Percentiles rank a stretch among this genome's conserved stretches.
Conservation (phyloP, 2,888 invertebrate genomes). For the Agrilus cyanescens region DNA sequence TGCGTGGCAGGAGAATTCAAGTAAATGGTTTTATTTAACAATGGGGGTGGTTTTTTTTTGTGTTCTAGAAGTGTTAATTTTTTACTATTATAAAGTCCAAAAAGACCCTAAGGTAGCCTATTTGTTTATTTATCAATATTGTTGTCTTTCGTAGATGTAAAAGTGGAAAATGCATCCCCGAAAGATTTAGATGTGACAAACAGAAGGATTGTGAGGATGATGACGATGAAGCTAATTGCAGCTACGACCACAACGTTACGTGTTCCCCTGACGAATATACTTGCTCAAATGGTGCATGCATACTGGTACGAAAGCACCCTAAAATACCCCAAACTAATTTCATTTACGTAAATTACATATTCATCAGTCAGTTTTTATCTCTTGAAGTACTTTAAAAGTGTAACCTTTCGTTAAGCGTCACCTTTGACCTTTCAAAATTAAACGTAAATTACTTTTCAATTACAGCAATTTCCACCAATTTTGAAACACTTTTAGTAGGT, state of each 20-base stretch:
- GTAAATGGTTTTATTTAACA: conserved; percentile 40
- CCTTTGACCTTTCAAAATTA: too few species aligned
- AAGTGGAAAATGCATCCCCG: conserved; percentile 68
- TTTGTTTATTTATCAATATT: too few species aligned
- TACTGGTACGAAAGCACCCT: conserved; percentile 43
- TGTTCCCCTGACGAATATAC: conserved; percentile 64
- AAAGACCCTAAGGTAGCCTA: too few species aligned
- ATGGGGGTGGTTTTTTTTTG: neutral
- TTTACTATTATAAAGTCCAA: too few species aligned
- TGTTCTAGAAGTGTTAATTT: neutral
- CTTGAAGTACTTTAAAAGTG: neutral
- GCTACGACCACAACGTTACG: conserved; percentile 37
- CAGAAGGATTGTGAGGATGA: conserved; percentile 70
- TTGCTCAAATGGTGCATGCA: conserved; percentile 62
- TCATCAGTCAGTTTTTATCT: too few species aligned
- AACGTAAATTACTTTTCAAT: too few species aligned
- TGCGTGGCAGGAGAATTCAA: conserved; percentile 62
- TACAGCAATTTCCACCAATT: too few species aligned
- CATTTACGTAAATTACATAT: too few species aligned
- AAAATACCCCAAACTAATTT: neutral
- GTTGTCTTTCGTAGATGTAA: conserved; percentile 43
- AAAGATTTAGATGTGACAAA: conserved; percentile 66
- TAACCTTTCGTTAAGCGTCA: too few species aligned
- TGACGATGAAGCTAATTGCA: conserved; percentile 65
- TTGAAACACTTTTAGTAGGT: too few species aligned